phyloP scores from a whole-genome alignment of 2,888 invertebrate genomes.

The Odontomyia ornata region DNA sequence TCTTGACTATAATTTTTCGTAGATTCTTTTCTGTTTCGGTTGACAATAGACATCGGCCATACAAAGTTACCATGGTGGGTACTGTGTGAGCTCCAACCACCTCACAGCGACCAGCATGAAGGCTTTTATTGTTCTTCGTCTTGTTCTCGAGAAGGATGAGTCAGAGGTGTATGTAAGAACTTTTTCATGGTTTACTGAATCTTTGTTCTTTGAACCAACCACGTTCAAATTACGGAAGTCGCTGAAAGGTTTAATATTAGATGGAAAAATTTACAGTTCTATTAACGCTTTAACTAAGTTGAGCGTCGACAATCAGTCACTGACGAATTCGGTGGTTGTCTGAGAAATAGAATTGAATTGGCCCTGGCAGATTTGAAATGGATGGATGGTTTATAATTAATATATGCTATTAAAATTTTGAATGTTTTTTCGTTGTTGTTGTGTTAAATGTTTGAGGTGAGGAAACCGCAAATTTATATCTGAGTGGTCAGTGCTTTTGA shows the following conservation, averaged over 20 bases:
- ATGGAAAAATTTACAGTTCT: conserved; percentile 36
- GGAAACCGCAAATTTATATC: too few relatives aligned
- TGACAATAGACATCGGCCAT: conserved; percentile 10
- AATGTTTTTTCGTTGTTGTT: too few relatives aligned
- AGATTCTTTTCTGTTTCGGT: conserved; percentile 14
- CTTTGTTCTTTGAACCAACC: neutral
- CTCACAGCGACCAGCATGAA: neutral
- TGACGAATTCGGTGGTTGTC: too few relatives aligned
- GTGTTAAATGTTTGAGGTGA: too few relatives aligned
- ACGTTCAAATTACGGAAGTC: conserved; percentile 24
- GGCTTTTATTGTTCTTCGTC: conserved; percentile 7
- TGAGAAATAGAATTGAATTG: too few relatives aligned
- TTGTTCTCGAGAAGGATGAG: neutral
- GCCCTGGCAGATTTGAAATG: too few relatives aligned
- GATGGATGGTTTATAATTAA: too few relatives aligned
- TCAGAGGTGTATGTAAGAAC: conserved; percentile 29
- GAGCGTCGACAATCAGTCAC: neutral
- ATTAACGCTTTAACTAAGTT: conserved; percentile 18
- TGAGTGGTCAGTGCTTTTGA: too few relatives aligned
- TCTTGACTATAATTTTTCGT: neutral
- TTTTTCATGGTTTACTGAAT: conserved; percentile 26
- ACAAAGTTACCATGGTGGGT: neutral
- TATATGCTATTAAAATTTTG: too few relatives aligned
- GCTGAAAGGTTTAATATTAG: conserved; percentile 38
- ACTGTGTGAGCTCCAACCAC: too few relatives aligned